Conservation (phyloP, 2,113 vertebrate genomes). For the Oriolus oriolus region DNA sequence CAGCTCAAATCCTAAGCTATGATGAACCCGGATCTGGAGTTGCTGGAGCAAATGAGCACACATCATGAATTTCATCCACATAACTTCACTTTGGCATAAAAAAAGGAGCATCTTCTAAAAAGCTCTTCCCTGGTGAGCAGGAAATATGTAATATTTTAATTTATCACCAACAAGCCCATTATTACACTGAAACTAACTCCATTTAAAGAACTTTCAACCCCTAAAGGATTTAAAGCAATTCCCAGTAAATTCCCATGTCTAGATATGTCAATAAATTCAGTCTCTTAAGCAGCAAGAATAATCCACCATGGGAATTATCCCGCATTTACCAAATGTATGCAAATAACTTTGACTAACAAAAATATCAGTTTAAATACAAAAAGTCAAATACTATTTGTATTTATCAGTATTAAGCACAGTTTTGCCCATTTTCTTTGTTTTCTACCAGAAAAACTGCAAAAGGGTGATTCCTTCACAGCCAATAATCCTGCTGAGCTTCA, state of each 20-base stretch:
- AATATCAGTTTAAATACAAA: not conserved
- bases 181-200: not conserved
- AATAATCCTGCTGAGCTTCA: not conserved
- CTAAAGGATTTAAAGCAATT: not conserved
- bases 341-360: constrained; percentile 8
- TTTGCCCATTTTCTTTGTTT: constrained; percentile 12
- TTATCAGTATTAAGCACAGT: not conserved
- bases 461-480: constrained; percentile 6
- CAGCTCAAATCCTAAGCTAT: not conserved
- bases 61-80: not conserved
- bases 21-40: not conserved
- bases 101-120: not conserved
- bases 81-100: not conserved
- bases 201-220: not conserved
- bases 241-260: not conserved
- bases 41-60: not conserved
- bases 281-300: not conserved
- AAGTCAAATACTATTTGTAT: not conserved
- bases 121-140: not conserved
- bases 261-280: not conserved
- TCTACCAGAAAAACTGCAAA: not conserved
- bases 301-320: not conserved
- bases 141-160: not conserved
- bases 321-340: not conserved
- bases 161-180: not conserved